Base-by-base conservation (phyloP, 37 sponge, comb jelly and placozoan genomes). In the Ianthella basta region DNA sequence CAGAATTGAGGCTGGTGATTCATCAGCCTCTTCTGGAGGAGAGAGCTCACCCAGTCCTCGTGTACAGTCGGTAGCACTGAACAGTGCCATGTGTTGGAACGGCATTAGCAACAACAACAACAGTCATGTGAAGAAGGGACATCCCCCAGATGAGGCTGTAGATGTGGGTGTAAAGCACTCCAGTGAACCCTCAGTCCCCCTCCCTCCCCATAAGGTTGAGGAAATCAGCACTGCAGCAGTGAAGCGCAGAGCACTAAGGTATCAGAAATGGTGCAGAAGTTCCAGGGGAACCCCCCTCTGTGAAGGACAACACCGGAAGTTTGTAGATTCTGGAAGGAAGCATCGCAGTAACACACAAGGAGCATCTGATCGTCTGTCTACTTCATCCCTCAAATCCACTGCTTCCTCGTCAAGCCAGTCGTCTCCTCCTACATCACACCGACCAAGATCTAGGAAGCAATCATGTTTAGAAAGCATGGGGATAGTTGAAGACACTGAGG, bases 21-120 rank as follows among this genome's bases (percentile, higher is more conserved):
- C 78, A 8, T 75, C 78, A 16, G 70, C 70, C 29, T 75, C 78
- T 0, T 75, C 78, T 10, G 25, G 78, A 8, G 73, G 73, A 75
- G 78, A 75, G 25, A 75, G 54, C 53, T 75, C 78, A 25, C 78
- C 78, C 1, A 75, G 78, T 75, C 78, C 78, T 41, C 54, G 78
- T 16, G 37, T 75, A 10, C 41, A 44, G 14, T 75, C 78, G 3
- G 25, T 75, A 19, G 20, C n/a, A 30, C 5, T 75, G 15, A 41
- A 2, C 3, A 33, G 70, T 30, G 27, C 10, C 34, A 30, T 69
- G 70, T 30, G 35, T 18, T 69, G 78, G 44, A 75, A 75, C 40
- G 37, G 37, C 44, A 75, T 24, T 14, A 53, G 12, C 54, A 53
- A 44, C 25, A 33, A 70, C 32, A 33, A 33, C n/a, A 33, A 33